phyloP scores from a whole-genome alignment of 2,113 vertebrate genomes.

The Speoplatyrhinus poulsoni region DNA sequence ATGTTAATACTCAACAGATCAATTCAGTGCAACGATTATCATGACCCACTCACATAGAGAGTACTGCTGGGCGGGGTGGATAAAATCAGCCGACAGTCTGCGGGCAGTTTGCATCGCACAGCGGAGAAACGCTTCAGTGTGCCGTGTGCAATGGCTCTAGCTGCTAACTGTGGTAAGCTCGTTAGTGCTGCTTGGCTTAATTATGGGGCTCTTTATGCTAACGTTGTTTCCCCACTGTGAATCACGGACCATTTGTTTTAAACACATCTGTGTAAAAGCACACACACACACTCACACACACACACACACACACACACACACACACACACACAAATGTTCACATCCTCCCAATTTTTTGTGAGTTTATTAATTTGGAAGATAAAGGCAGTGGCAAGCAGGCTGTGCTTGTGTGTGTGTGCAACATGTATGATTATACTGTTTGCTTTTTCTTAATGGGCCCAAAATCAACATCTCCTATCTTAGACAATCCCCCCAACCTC shows the following conservation, averaged over 20 bases:
- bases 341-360: constrained; percentile 26
- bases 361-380: neutral
- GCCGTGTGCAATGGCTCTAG: too few species aligned
- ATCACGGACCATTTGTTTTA: constrained; percentile 46
- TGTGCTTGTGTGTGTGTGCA: neutral
- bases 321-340: neutral
- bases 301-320: constrained; percentile 5
- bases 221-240: constrained; percentile 54
- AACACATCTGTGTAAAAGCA: constrained; percentile 18
- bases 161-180: constrained; percentile 35
- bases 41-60: neutral
- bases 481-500: constrained; percentile 45
- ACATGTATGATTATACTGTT: too few species aligned
- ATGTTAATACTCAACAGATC: too few species aligned
- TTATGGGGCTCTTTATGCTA: constrained; percentile 62
- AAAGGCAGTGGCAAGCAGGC: neutral
- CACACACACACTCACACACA: constrained; percentile 1
- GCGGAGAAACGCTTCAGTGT: too few species aligned
- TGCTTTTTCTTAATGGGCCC: constrained; percentile 51
- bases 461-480: constrained; percentile 11
- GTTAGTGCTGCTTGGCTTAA: constrained; percentile 61
- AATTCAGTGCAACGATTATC: too few species aligned
- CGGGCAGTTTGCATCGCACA: too few species aligned
- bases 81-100: too few species aligned
- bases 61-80: neutral